phyloP scores from a whole-genome alignment of 2,888 invertebrate species.

The Clusia tigrina region DNA sequence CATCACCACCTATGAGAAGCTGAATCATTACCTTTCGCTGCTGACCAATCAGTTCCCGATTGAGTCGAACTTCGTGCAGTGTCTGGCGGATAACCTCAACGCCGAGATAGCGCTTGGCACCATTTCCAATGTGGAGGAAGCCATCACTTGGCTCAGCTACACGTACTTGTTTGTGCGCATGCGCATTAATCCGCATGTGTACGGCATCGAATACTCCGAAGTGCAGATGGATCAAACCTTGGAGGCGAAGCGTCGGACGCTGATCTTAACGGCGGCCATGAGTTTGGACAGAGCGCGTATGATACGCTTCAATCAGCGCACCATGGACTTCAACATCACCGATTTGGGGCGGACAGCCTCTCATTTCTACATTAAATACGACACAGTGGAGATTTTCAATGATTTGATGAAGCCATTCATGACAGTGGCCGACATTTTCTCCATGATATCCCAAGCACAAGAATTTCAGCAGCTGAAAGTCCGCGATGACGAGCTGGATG shows the following conservation, averaged over 20 bases:
- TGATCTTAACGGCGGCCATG: slow-evolving; percentile 83
- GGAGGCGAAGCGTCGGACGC: slow-evolving; percentile 76
- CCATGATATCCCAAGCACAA: slow-evolving; percentile 88
- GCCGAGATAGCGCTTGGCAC: slow-evolving; percentile 98
- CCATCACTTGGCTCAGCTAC: slow-evolving; percentile 97
- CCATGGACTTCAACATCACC: slow-evolving; percentile 81
- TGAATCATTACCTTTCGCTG: slow-evolving; percentile 91
- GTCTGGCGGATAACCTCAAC: slow-evolving; percentile 95
- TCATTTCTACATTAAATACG: slow-evolving; percentile 96
- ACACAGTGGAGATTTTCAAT: slow-evolving; percentile 93
- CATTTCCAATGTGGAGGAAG: slow-evolving; percentile 93
- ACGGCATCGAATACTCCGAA: slow-evolving; percentile 71
- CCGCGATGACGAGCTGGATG: slow-evolving; percentile 93
- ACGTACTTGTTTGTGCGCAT: slow-evolving; percentile 96
- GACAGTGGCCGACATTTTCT: slow-evolving; percentile 86
- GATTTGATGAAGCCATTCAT: slow-evolving; percentile 81
- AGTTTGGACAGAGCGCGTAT: slow-evolving; percentile 90
- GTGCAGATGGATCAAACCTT: slow-evolving; percentile 81
- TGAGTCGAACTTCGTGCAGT: slow-evolving; percentile 93
- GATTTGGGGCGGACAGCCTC: slow-evolving; percentile 96
- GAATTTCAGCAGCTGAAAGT: slow-evolving; percentile 97
- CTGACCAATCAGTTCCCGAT: slow-evolving; percentile 98
- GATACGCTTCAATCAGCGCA: slow-evolving; percentile 88
- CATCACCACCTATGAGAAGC: slow-evolving; percentile 90
- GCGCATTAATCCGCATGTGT: slow-evolving; percentile 86